Evolutionary conservation across 2,888 invertebrate genomes (phyloP), one percentile per base, ranked within the genome.

Genomic region (Hedychridium roseum): DNA sequence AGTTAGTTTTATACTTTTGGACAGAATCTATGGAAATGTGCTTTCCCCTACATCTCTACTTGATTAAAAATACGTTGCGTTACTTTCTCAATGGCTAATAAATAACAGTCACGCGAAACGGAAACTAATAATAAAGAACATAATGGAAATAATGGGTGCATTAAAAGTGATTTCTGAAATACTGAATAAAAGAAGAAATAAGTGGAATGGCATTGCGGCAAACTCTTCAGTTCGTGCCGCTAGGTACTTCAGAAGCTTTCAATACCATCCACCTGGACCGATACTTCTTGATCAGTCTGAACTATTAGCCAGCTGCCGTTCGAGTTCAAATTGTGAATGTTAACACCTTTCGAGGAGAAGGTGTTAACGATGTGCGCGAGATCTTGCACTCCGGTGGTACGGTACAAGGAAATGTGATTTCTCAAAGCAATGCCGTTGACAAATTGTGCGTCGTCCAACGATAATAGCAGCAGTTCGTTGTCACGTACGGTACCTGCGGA

Each of bases 391-490:
- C 57, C 44, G 14, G 59, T 70, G 1, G 60, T 48, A 20, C 50
- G 58, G 37, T 74, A 76, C 2, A 78, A 27, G 4, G 71, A 67
- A 2, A 76, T 52, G 36, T 70, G 55, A 7, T 75, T 66, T 1
- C 64, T 60, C 1, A 80, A 50, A 2, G 67, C 49, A 27, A 80
- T 64, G 18, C 78, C 79, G 28, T 71, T 68, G 9, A 58, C 54
- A 35, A 80, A 80, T 1, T 56, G 53, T 0, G 77, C 71, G 12
- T 78, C 74, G 51, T 80, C 76, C 23, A 80, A 63, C 1, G 76
- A 70, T 14, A 80, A 46, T 12, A 81, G 48, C n/a, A 79, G 52
- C 2, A 68, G 57, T 28, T 74, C 67, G 15, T 73, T 71, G 30
- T 70, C 71, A 18, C 71, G 64, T 6, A 79, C 67, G 1, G 80